These are phyloP conservation scores for Oikopleura vanhoeffeni DNA, from an alignment of 23 tunicate species.

Conservation along the genomic window DNA sequence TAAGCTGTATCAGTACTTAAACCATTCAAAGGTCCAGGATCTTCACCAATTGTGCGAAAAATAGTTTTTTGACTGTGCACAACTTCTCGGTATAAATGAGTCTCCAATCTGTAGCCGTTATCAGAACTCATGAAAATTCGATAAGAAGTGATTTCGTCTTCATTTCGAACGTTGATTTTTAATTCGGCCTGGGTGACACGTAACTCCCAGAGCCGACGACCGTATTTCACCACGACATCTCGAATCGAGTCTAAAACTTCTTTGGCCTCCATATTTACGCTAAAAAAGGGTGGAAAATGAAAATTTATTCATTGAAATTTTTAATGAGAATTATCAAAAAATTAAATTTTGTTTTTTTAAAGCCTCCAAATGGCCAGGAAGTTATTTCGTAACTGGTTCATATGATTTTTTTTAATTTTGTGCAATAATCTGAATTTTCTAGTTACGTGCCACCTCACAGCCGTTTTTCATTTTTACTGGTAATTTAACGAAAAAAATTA, in stretches of 20 bases:
- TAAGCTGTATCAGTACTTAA: conserved; percentile 75
- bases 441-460: too few relatives aligned
- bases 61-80: not conserved
- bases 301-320: not conserved
- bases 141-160: conserved; percentile 42
- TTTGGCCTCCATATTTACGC: conserved; percentile 67
- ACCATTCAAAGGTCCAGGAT: conserved; percentile 9
- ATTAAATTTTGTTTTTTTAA: not conserved
- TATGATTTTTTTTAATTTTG: too few relatives aligned
- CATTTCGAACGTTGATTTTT: conserved; percentile 86
- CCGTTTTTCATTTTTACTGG: too few relatives aligned
- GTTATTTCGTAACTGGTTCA: too few relatives aligned
- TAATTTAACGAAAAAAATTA: too few relatives aligned
- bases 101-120: conserved; percentile 68
- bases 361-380: not conserved
- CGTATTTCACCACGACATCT: conserved; percentile 81
- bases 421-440: too few relatives aligned
- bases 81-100: conserved; percentile 72
- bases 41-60: not conserved
- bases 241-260: conserved; percentile 64
- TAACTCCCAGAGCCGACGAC: conserved; percentile 91
- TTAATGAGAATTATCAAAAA: not conserved
- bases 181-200: conserved; percentile 93
- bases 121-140: conserved; percentile 82
- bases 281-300: conserved; percentile 23